Conservation (phyloP, 2,797 vertebrate genomes). For the Pseudochromis fuscus region DNA sequence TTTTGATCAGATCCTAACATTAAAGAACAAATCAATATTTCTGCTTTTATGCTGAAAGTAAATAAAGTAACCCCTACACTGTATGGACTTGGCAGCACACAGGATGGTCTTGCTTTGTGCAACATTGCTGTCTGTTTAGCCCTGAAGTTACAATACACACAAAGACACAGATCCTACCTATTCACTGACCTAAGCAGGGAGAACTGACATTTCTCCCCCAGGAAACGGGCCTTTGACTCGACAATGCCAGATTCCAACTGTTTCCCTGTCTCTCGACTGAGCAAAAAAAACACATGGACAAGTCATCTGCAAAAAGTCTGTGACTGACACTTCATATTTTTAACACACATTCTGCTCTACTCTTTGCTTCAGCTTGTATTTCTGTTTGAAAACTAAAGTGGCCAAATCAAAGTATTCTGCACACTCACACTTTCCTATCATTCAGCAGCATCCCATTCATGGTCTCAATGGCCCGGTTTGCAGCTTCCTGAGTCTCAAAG, state of each 20-base stretch:
- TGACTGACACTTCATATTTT: no score
- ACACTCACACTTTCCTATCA: conserved; percentile 96
- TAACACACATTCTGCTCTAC: conserved; percentile 13
- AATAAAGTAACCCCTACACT: neutral
- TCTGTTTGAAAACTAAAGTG: neutral
- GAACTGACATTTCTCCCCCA: conserved; percentile 74
- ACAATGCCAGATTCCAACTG: conserved; percentile 66
- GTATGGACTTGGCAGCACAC: neutral
- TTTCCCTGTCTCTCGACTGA: conserved; percentile 74
- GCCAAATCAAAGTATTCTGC: neutral
- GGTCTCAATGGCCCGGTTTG: conserved; percentile 91
- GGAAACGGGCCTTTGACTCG: conserved; percentile 66
- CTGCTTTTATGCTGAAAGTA: neutral
- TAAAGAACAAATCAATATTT: neutral
- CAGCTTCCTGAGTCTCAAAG: conserved; percentile 96
- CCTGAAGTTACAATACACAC: conserved; percentile 33
- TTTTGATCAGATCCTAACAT: no score
- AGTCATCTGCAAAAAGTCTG: conserved; percentile 52
- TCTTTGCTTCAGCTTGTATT: conserved; percentile 30
- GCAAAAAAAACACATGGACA: conserved; percentile 67
- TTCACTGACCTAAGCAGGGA: conserved; percentile 77
- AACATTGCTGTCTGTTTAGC: neutral
- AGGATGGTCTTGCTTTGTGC: neutral
- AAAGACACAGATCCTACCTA: conserved; percentile 54
- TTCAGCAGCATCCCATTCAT: conserved; percentile 99